Conservation (phyloP, 2,888 invertebrate genomes). For the Dorcus parallelipipedus region DNA sequence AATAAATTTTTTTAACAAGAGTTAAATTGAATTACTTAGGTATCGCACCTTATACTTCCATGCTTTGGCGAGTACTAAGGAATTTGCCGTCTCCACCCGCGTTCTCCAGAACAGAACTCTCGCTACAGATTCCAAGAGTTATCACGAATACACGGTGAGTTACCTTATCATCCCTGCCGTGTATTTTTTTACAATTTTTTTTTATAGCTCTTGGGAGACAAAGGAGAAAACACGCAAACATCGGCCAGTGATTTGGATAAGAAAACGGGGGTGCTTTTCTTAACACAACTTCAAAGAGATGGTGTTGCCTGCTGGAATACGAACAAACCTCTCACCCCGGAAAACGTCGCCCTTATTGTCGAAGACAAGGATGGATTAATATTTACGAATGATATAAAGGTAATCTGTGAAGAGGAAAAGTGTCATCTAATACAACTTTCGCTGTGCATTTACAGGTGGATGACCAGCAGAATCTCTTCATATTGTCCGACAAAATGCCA, state of each 20-base stretch:
- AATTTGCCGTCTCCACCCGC: conserved; percentile 73
- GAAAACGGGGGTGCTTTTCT: conserved; percentile 67
- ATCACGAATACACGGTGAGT: conserved; percentile 67
- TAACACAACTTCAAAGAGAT: conserved; percentile 74
- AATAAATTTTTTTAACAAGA: not conserved
- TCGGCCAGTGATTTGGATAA: conserved; percentile 70
- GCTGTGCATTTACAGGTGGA: not conserved
- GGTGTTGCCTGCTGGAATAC: conserved; percentile 81
- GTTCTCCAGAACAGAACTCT: conserved; percentile 70
- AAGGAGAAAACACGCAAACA: conserved; percentile 70
- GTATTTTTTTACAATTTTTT: conserved; percentile 14
- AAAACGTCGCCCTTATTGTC: conserved; percentile 65
- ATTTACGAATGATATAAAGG: conserved; percentile 77
- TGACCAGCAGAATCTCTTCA: conserved; percentile 64
- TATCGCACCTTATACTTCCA: conserved; percentile 77
- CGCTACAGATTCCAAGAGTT: conserved; percentile 64
- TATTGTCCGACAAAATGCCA: conserved; percentile 75
- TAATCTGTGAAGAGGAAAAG: conserved; percentile 32
- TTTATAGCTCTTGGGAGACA: conserved; percentile 61
- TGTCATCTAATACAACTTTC: not conserved
- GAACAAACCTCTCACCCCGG: conserved; percentile 60
- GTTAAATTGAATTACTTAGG: conserved; percentile 37
- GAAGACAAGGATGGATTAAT: conserved; percentile 65
- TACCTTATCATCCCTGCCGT: too few relatives aligned
- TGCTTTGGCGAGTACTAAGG: conserved; percentile 73